phyloP scores from a whole-genome alignment of 2,888 invertebrate species.

The Zygogramma bicolorata region DNA sequence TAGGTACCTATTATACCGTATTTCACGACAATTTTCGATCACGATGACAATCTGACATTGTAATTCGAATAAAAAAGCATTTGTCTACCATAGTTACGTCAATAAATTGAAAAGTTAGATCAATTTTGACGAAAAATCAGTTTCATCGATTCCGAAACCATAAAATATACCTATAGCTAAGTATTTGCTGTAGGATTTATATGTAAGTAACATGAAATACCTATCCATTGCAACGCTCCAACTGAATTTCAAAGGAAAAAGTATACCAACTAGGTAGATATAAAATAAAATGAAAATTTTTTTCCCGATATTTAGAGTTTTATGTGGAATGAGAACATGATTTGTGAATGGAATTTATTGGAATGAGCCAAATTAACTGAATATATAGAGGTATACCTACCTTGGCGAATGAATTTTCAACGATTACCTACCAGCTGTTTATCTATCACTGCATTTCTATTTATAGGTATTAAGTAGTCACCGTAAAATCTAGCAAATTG shows the following conservation, averaged over 20 bases:
- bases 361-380: no score
- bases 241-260: neutral
- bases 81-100: slow-evolving; percentile 6
- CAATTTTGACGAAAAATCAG: neutral
- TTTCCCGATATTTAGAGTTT: neutral
- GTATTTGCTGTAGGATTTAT: neutral
- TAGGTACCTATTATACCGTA: neutral
- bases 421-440: neutral
- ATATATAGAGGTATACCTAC: no score
- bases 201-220: neutral
- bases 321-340: no score
- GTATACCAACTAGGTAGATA: no score
- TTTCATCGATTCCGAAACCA: neutral
- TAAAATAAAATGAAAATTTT: no score
- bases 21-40: neutral
- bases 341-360: neutral
- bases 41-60: neutral
- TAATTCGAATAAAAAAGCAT: neutral
- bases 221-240: neutral
- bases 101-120: slow-evolving; percentile 1
- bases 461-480: no score
- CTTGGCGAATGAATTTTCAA: neutral
- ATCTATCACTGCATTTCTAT: no score
- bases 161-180: neutral
- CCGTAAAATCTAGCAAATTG: neutral